These are phyloP conservation scores for Pachyramphus minor DNA, from an alignment of 2,113 vertebrate species.

Conservation along the genomic window DNA sequence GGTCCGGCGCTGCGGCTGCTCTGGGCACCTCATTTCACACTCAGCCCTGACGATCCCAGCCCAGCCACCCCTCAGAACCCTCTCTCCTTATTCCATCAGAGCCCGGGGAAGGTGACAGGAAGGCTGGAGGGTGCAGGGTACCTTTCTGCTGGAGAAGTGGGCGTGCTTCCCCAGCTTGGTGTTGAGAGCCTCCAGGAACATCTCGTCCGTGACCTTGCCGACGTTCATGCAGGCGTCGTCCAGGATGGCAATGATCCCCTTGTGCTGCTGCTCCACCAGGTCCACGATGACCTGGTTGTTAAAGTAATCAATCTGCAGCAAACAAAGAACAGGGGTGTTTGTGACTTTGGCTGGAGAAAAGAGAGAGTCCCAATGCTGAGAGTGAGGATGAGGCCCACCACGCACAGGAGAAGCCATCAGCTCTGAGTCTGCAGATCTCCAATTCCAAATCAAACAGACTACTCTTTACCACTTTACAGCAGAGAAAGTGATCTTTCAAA, in stretches of 20 bases:
- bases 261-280: slow-evolving; percentile 96
- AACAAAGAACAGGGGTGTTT: not conserved
- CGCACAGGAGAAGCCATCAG: not conserved
- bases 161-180: slow-evolving; percentile 88
- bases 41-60: fast-evolving
- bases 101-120: not conserved
- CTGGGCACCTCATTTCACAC: not conserved
- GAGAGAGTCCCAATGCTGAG: not conserved
- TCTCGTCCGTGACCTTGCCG: slow-evolving; percentile 93
- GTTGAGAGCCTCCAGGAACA: slow-evolving; percentile 94
- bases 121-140: not conserved
- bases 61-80: not conserved
- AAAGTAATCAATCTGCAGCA: slow-evolving; percentile 91
- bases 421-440: not conserved
- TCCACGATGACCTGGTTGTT: slow-evolving; percentile 99
- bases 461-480: not conserved
- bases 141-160: slow-evolving; percentile 97
- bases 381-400: not conserved
- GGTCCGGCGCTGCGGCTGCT: not conserved
- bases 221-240: slow-evolving; percentile 98
- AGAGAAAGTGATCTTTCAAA: not conserved
- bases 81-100: not conserved
- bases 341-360: not conserved
- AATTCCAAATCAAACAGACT: not conserved
- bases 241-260: slow-evolving; percentile 92